These are phyloP conservation scores for Papilio glaucus DNA, from an alignment of 1,140 invertebrate genomes.

Conservation along the genomic window DNA sequence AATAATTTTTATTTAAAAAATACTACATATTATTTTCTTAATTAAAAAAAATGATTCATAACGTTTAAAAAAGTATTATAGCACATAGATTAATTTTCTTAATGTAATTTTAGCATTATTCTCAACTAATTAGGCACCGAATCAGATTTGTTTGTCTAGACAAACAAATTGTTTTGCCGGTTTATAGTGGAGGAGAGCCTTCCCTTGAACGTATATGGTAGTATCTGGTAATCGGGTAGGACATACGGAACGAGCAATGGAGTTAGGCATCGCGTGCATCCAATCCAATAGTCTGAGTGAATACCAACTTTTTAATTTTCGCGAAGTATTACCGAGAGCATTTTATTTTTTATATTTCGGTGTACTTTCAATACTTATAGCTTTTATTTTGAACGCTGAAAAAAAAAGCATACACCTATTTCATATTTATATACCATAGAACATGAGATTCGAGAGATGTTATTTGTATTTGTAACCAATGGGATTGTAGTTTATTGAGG, in stretches of 20 bases:
- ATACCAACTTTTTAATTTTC: slow-evolving; percentile 53
- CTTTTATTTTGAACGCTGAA: slow-evolving; percentile 8
- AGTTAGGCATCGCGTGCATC: slow-evolving; percentile 57
- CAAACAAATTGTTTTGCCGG: slow-evolving; percentile 19
- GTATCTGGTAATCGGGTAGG: slow-evolving; percentile 38
- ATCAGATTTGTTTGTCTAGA: slow-evolving; percentile 34
- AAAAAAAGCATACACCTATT: too few species aligned
- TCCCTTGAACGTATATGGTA: slow-evolving; percentile 23
- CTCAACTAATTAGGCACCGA: slow-evolving; percentile 25
- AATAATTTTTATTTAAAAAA: too few species aligned
- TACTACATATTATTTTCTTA: too few species aligned
- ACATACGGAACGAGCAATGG: slow-evolving; percentile 42
- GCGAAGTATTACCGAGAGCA: slow-evolving; percentile 33
- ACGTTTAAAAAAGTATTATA: too few species aligned
- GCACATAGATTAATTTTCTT: too few species aligned
- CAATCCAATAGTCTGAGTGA: slow-evolving; percentile 63
- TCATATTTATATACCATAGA: too few species aligned
- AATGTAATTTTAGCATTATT: slow-evolving; percentile 20
- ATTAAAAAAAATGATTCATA: too few species aligned
- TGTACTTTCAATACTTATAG: slow-evolving; percentile 10
- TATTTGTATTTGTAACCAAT: too few species aligned
- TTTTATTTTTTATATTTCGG: background rate
- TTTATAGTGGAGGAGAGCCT: background rate
- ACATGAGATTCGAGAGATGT: too few species aligned
- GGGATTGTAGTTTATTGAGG: too few species aligned